Evolutionary conservation across 2,888 invertebrate genomes (phyloP), one percentile per base, ranked within the genome.

Genomic region (Ectropis crepuscularia): DNA sequence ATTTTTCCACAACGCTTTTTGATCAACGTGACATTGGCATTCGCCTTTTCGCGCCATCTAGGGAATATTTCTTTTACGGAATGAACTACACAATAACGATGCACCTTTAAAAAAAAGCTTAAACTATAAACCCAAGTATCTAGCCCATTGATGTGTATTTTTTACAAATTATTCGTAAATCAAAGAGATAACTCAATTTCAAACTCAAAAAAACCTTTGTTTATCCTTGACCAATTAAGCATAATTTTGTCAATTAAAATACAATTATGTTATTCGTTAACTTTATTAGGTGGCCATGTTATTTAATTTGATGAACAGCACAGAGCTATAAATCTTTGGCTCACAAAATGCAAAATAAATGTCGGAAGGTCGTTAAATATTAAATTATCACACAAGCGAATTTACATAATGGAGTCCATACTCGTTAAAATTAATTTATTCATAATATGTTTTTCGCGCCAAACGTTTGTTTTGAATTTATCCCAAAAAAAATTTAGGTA

Each of bases 281-380:
- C 49, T 54, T 58, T 49, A 63, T 63, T 63, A 63, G 53, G 63
- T 58, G 57, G 63, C 63, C 42, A 61, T 58, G 54, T 60, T 69
- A 63, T 62, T 9, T 47, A 49, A 64, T 53, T 55, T 61, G 46
- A 67, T 65, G 39, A 61, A 53, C 58, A 65, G 42, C 45, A 53
- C 16, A 60, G 48, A 54, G 28, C 37, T 45, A 48, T 70, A 64
- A 68, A 68, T 66, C 61, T 60, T 62, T 53, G 47, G 48, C 46
- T 28, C 47, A 64, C 51, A 64, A 64, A 53, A 62, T 58, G 53
- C 58, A 46, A 57, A 59, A 55, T 49, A 61, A 57, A 41, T 28
- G 55, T 58, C 57, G 38, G 41, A 43, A 50, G 37, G 49, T 16
- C 11, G 41, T 43, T 41, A 43, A 38, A 58, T 50, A 36, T 42